phyloP scores from a whole-genome alignment of 2,113 vertebrate species.

The Pogona vitticeps region DNA sequence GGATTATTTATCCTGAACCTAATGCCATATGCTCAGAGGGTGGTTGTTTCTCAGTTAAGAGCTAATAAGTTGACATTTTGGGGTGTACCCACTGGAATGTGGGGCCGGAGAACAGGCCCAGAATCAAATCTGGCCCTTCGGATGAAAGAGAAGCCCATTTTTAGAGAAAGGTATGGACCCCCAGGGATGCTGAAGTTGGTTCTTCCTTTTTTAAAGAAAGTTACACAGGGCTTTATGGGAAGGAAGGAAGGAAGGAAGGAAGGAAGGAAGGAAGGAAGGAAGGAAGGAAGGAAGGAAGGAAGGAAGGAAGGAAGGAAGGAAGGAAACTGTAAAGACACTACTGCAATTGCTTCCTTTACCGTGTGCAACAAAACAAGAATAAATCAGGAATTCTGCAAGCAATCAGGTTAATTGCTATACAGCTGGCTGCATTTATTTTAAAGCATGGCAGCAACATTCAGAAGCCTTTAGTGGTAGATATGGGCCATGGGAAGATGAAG shows the following conservation, averaged over 20 bases:
- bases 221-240: neutral
- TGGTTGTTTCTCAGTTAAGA: conserved; percentile 43
- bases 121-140: no score
- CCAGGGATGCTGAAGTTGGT: neutral
- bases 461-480: neutral
- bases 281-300: neutral
- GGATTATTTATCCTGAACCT: conserved; percentile 32
- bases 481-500: neutral
- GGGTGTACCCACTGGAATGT: no score
- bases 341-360: neutral
- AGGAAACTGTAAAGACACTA: neutral
- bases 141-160: neutral
- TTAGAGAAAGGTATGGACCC: neutral
- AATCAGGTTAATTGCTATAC: conserved; percentile 10
- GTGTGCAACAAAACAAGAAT: neutral
- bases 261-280: neutral
- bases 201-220: neutral
- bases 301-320: neutral
- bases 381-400: conserved; percentile 2
- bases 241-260: neutral
- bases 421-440: neutral
- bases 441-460: conserved; percentile 15
- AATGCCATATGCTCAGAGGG: neutral
- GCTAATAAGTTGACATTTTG: no score
- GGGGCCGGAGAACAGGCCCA: no score